Percentiles rank a stretch among this genome's conserved stretches.
These are phyloP conservation scores for Formica aserva DNA, from an alignment of 2,888 invertebrate species.

Conservation along the genomic window DNA sequence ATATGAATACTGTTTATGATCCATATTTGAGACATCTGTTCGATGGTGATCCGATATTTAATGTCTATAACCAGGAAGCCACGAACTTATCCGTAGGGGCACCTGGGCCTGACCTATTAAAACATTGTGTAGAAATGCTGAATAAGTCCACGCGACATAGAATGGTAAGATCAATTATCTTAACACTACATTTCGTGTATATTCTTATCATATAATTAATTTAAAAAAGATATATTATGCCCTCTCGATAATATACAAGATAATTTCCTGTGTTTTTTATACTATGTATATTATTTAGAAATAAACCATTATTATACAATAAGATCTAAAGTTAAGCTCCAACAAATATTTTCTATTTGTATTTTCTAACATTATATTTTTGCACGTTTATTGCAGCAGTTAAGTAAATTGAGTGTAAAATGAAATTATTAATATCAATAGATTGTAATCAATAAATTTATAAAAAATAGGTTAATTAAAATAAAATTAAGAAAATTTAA, in stretches of 20 bases:
- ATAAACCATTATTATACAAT: not conserved
- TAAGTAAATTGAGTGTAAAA: not conserved
- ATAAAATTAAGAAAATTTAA: not conserved
- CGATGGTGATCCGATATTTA: conserved; percentile 84
- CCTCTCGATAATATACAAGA: not conserved
- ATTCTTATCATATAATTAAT: not conserved
- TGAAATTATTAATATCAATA: not conserved
- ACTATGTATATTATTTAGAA: conserved; percentile 1
- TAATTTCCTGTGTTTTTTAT: not conserved
- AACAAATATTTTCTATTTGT: not conserved
- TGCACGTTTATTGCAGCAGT: not conserved
- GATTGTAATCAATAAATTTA: not conserved
- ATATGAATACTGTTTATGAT: conserved; percentile 73
- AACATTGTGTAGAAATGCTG: conserved; percentile 86
- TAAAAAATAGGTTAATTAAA: not conserved
- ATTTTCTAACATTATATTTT: not conserved
- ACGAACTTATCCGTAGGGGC: conserved; percentile 87
- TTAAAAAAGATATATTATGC: not conserved
- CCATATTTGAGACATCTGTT: conserved; percentile 86
- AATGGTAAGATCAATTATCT: conserved; percentile 81
- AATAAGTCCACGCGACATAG: conserved; percentile 86
- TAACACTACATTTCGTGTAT: not conserved
- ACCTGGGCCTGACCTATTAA: conserved; percentile 87
- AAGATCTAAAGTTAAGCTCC: not conserved
- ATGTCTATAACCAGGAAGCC: conserved; percentile 86